Percentiles rank a stretch among this genome's conserved stretches.
Evolutionary conservation across 2,113 vertebrate species (phyloP).

Genomic region (Leptobrachium leishanense): DNA sequence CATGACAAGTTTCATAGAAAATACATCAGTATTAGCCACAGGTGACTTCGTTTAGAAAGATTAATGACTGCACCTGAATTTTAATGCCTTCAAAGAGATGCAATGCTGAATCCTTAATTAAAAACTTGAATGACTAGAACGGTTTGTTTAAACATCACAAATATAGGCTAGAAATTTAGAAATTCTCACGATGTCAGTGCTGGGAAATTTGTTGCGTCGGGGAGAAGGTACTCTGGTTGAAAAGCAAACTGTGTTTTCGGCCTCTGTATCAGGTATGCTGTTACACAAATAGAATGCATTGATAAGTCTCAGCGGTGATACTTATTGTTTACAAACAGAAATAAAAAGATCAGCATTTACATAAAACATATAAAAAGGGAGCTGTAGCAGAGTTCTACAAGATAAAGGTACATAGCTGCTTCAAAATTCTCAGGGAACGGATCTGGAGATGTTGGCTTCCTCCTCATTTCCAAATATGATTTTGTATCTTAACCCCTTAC

Average conservation of each 20-base stretch:
- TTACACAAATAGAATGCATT: constrained; percentile 72
- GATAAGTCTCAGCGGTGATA: constrained; percentile 62
- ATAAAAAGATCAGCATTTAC: no score
- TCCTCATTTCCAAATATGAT: no score
- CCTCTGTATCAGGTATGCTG: constrained; percentile 72
- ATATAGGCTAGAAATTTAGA: constrained; percentile 72
- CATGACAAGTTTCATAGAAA: constrained; percentile 85
- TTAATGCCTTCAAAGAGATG: constrained; percentile 81
- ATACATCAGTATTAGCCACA: constrained; percentile 88
- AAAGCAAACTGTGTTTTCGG: constrained; percentile 69
- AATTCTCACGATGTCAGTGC: constrained; percentile 72
- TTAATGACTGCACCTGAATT: constrained; percentile 86
- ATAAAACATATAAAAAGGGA: no score
- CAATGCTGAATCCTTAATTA: constrained; percentile 85
- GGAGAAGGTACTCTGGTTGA: constrained; percentile 58
- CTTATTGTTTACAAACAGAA: no score
- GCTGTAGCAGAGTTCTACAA: no score
- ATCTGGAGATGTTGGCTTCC: no score
- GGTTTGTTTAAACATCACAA: constrained; percentile 82
- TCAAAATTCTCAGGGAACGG: no score
- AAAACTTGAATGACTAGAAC: constrained; percentile 82
- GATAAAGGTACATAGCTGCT: no score
- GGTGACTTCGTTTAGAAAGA: constrained; percentile 88
- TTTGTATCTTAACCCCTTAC: no score
- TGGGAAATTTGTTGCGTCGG: constrained; percentile 64